Base-by-base conservation (phyloP, 2,888 invertebrate genomes). In the Scaptomyza polygonia region DNA sequence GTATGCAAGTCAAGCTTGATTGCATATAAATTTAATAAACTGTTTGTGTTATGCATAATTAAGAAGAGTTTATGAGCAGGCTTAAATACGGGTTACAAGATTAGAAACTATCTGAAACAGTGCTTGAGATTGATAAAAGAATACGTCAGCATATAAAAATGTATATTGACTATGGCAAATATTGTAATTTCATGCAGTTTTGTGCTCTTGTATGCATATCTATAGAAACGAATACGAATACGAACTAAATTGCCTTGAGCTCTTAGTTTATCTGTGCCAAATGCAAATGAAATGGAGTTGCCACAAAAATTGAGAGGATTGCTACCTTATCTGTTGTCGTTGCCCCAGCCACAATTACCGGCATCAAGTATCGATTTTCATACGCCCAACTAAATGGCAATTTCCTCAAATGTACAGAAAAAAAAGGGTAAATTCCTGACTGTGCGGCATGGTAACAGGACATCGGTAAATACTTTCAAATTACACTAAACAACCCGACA, bases 291-390 rank as follows among this genome's bases (percentile, higher is more conserved):
- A 56, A 21, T 16, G 32, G 44, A 9, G n/a, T 2, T 14, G 21
- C 6, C 34, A 25, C 16, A 42, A 16, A 49, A 43, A 43, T 51
- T 5, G 44, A 25, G 34, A 14, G 34, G 11, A 11, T 0, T 14
- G 21, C 30, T 18, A 56, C 30, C 47, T 34, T 53, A 42, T 52
- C 67, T 56, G 54, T 25, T 36, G 36, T 67, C 55, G 55, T 59
- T 56, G 45, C 49, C 54, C 52, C 51, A 39, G 53, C 58, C 59
- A 52, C 72, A 72, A 67, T 72, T 77, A 70, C 55, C 69, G 34
- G 56, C 54, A 65, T 56, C 68, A 45, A 40, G 61, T 51, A 77
- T 79, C 77, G 79, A 79, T 79, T 79, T 77, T 67, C 68, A 49
- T 56, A 43, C 59, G 21, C 45, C 74, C 64, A 67, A 49, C 61